phyloP scores from a whole-genome alignment of 1,140 invertebrate species.

The Rhizoglyphus robini region DNA sequence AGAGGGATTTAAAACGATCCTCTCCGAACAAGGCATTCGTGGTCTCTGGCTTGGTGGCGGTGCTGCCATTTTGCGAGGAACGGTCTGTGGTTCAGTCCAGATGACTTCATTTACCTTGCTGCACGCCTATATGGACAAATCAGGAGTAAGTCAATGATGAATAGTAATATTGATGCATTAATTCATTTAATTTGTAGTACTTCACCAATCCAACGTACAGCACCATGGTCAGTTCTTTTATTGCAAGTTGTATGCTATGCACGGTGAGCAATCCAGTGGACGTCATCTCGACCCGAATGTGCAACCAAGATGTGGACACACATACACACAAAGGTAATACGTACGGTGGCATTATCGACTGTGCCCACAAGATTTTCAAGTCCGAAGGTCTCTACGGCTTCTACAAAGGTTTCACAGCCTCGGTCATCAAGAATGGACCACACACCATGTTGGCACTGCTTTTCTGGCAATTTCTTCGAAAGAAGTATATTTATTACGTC shows the following conservation, averaged over 20 bases:
- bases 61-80: neutral
- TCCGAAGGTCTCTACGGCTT: neutral
- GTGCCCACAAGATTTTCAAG: neutral
- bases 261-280: neutral
- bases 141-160: neutral
- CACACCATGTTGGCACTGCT: neutral
- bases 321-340: neutral
- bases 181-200: neutral
- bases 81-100: constrained; percentile 3
- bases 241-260: neutral
- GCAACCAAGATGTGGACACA: neutral
- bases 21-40: neutral
- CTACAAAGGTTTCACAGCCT: neutral
- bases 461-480: neutral
- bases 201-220: constrained; percentile 26
- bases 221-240: neutral
- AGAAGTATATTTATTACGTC: neutral
- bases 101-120: neutral
- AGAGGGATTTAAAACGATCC: neutral
- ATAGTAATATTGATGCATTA: constrained; percentile 26
- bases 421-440: constrained; percentile 4
- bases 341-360: neutral
- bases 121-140: neutral
- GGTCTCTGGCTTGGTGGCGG: neutral
- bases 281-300: neutral